Conservation (phyloP, 2,113 vertebrate species). For the Saimiri boliviensis region DNA sequence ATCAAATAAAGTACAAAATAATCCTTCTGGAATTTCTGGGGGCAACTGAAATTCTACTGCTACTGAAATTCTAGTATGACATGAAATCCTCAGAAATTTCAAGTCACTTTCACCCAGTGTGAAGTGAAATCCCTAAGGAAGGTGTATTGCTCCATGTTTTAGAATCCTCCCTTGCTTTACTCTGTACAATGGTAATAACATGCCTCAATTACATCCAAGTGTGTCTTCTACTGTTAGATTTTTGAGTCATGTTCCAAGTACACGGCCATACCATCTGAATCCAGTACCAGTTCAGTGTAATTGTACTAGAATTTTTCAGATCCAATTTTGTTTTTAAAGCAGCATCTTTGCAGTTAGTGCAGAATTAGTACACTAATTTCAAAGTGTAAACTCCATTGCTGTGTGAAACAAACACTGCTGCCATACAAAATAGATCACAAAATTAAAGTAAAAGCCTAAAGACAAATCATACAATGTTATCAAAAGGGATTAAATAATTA, state of each 20-base stretch:
- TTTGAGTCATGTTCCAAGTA: neutral
- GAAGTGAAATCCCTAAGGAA: neutral
- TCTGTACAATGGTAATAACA: neutral
- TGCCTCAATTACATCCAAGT: neutral
- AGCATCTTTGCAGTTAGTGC: neutral
- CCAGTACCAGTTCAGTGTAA: slow-evolving; percentile 45
- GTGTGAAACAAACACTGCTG: neutral
- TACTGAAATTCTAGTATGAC: neutral
- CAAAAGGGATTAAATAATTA: neutral
- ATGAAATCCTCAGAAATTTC: neutral
- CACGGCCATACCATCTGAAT: rapidly evolving
- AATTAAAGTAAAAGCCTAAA: neutral
- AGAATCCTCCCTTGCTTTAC: neutral
- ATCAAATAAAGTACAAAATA: neutral
- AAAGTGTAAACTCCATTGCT: neutral
- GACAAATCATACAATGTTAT: neutral
- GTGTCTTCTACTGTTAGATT: slow-evolving; percentile 9
- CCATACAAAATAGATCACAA: neutral
- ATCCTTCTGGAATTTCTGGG: neutral
- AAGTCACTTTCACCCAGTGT: neutral
- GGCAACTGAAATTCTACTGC: neutral
- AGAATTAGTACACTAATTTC: neutral
- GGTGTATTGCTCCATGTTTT: neutral
- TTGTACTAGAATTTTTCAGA: slow-evolving; percentile 63
- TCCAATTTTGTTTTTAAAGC: slow-evolving; percentile 55